Conservation (phyloP, 1,140 invertebrate species). For the Drosophila neocordata region DNA sequence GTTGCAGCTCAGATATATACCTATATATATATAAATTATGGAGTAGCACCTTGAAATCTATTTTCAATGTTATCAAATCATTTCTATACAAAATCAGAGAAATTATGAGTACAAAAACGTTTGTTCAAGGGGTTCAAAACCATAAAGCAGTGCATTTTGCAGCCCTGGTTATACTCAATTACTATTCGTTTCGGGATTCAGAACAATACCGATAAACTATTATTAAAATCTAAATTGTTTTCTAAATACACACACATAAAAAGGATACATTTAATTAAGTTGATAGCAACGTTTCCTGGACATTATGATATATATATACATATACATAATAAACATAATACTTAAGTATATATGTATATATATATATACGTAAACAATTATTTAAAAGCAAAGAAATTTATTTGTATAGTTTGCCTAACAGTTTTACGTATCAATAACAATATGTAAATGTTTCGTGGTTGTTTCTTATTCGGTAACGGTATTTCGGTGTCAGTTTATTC, state of each 20-base stretch:
- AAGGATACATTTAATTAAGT: conserved; percentile 3
- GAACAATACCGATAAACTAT: conserved; percentile 40
- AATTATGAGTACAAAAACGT: not conserved
- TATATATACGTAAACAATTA: not conserved
- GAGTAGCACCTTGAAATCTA: too few relatives aligned
- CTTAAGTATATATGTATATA: not conserved
- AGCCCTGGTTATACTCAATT: not conserved
- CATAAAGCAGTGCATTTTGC: conserved; percentile 5
- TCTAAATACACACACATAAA: not conserved
- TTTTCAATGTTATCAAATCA: not conserved
- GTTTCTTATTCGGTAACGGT: not conserved
- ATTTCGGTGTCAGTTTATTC: not conserved
- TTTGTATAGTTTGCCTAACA: not conserved
- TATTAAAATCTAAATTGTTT: conserved; percentile 25
- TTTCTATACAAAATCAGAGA: not conserved
- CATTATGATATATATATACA: conserved; percentile 12
- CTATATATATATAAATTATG: not conserved
- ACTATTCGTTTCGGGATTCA: conserved; percentile 22
- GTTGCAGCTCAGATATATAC: too few relatives aligned
- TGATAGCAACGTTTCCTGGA: conserved; percentile 4
- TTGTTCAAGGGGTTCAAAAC: not conserved
- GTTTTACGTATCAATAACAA: not conserved
- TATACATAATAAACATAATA: not conserved
- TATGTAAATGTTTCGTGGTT: not conserved
- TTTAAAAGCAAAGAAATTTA: not conserved